A percentile compares a stretch with the other conserved stretches of the same genome.
phyloP scores from a whole-genome alignment of 2,888 invertebrate species.

The Scaptomyza cyrtandrae region DNA sequence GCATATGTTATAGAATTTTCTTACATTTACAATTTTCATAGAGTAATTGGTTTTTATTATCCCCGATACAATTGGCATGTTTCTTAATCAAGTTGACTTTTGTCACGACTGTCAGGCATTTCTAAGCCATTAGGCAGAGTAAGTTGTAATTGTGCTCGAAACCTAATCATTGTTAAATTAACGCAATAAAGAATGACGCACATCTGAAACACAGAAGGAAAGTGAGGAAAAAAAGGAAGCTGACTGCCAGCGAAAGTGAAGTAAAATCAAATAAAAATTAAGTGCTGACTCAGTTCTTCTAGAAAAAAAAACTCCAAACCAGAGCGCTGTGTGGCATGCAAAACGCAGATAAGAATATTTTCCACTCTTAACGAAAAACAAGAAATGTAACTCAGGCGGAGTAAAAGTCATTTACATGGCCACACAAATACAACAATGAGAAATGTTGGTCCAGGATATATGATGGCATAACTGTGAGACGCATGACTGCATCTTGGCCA shows the following conservation, averaged over 20 bases:
- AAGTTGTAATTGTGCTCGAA: conserved; percentile 31
- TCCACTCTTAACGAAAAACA: conserved; percentile 27
- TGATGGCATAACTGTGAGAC: conserved; percentile 31
- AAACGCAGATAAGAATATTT: conserved; percentile 73
- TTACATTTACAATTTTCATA: conserved; percentile 22
- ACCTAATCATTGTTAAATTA: conserved; percentile 71
- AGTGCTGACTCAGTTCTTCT: conserved; percentile 76
- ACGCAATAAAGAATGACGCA: conserved; percentile 68
- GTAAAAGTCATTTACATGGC: conserved; percentile 65
- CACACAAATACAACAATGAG: conserved; percentile 63
- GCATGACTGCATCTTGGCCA: conserved; percentile 53
- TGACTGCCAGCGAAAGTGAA: conserved; percentile 42
- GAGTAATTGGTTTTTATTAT: conserved; percentile 48
- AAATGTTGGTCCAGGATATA: conserved; percentile 20
- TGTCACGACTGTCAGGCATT: conserved; percentile 5
- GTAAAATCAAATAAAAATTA: conserved; percentile 76
- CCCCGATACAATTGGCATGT: conserved; percentile 46
- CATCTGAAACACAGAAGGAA: conserved; percentile 10
- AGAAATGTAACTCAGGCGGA: neutral
- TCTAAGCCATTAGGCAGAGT: too few species aligned
- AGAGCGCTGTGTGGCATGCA: conserved; percentile 65
- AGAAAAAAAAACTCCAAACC: conserved; percentile 42
- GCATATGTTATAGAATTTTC: too few species aligned
- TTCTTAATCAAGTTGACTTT: conserved; percentile 60
- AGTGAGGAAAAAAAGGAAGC: neutral